These are phyloP conservation scores for Hyperoplus immaculatus DNA, from an alignment of 2,797 vertebrate species.

Conservation along the genomic window DNA sequence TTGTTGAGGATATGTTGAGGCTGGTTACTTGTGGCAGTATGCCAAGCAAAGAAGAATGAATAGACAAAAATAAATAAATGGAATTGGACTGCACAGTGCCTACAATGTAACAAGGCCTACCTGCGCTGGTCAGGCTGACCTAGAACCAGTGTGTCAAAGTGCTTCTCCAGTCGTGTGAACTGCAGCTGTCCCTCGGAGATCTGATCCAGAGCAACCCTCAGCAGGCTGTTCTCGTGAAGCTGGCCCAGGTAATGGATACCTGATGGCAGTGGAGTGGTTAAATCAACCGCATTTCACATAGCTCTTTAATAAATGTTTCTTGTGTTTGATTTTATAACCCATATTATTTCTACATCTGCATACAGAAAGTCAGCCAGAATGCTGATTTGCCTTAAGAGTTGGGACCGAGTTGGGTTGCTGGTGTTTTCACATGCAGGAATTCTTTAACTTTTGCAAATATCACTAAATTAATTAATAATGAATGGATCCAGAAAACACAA, in stretches of 20 bases:
- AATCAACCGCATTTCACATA: not conserved
- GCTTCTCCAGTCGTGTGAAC: conserved; percentile 80
- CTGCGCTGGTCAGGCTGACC: conserved; percentile 67
- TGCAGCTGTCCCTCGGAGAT: conserved; percentile 84
- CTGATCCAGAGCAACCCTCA: conserved; percentile 84
- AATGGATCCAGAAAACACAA: not conserved
- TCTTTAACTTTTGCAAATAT: too few relatives aligned
- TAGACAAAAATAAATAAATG: not conserved
- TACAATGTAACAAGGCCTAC: conserved; percentile 30
- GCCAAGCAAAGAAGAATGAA: not conserved
- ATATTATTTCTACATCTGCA: too few relatives aligned
- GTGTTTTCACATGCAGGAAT: not conserved
- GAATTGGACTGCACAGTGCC: not conserved
- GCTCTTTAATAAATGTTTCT: not conserved
- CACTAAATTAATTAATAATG: not conserved
- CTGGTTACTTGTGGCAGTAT: too few relatives aligned
- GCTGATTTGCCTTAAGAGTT: not conserved
- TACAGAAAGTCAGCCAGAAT: not conserved
- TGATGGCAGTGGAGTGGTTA: conserved; percentile 25
- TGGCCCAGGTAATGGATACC: conserved; percentile 87
- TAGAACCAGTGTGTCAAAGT: conserved; percentile 85
- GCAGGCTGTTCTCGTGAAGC: conserved; percentile 83
- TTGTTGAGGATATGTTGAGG: too few relatives aligned
- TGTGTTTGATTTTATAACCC: too few relatives aligned
- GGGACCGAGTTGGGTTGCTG: not conserved